A percentile compares a stretch with the other conserved stretches of the same genome.
Evolutionary conservation across 2,113 vertebrate genomes (phyloP).

Genomic region (Camelus dromedarius): DNA sequence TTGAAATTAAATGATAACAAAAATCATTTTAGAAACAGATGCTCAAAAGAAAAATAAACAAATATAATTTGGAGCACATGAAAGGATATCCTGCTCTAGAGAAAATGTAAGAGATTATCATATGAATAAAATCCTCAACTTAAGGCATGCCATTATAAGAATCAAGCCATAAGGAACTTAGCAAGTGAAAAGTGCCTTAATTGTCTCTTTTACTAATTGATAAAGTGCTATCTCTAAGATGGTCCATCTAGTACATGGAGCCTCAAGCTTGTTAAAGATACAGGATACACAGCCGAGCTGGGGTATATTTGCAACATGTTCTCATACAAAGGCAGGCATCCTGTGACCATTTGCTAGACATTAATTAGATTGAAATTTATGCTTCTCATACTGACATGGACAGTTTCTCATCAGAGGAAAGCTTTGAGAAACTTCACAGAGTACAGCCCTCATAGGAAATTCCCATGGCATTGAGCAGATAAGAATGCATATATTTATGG

Average conservation of each 20-base stretch:
- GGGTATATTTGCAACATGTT: not conserved
- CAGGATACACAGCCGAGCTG: not conserved
- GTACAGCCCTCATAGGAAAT: conserved; percentile 30
- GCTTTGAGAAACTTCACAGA: conserved; percentile 59
- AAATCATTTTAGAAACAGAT: conserved; percentile 22
- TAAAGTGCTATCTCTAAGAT: not conserved
- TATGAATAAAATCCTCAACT: conserved; percentile 5
- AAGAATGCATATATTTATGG: conserved; percentile 67
- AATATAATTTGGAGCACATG: not conserved
- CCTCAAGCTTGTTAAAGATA: not conserved
- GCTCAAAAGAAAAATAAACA: not conserved
- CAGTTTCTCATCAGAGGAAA: conserved; percentile 51
- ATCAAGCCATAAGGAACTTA: not conserved
- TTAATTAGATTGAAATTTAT: conserved; percentile 36
- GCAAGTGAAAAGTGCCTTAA: not conserved
- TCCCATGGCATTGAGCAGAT: conserved; percentile 45
- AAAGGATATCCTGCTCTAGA: not conserved
- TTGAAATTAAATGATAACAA: conserved; percentile 46
- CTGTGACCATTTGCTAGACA: conserved; percentile 7
- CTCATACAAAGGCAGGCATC: not conserved
- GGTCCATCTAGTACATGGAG: too few species aligned
- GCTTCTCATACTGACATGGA: not conserved
- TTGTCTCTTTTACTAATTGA: not conserved
- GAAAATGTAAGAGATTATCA: not conserved
- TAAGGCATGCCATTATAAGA: not conserved